These are phyloP conservation scores for Ctenomys sociabilis DNA, from an alignment of 2,113 vertebrate species.

Conservation along the genomic window DNA sequence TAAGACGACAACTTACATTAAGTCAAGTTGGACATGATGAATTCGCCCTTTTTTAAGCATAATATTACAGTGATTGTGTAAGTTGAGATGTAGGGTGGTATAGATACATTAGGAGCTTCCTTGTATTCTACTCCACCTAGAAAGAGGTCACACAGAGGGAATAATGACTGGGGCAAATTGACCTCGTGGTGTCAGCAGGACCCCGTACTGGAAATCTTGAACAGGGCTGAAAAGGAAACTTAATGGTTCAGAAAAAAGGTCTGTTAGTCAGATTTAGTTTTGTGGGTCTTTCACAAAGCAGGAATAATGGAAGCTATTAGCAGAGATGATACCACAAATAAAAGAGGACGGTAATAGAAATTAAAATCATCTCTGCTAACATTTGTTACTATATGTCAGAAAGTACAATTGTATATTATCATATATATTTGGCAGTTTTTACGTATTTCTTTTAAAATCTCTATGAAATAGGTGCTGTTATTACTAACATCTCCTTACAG, in stretches of 20 bases:
- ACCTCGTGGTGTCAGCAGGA: background rate
- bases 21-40: background rate
- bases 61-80: background rate
- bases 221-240: constrained; percentile 1
- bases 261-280: background rate
- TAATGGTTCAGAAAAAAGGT: background rate
- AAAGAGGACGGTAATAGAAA: background rate
- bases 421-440: constrained; percentile 29
- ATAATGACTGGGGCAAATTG: background rate
- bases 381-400: background rate
- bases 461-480: background rate
- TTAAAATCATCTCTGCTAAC: background rate
- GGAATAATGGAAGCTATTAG: background rate
- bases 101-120: background rate
- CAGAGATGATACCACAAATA: background rate
- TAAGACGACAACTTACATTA: background rate
- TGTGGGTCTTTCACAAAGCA: constrained; percentile 8
- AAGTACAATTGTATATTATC: background rate
- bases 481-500: background rate
- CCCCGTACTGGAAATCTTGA: background rate
- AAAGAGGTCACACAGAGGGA: background rate
- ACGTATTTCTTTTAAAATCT: background rate
- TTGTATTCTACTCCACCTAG: background rate
- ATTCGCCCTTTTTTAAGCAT: background rate
- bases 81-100: background rate